Conservation (phyloP, 2,113 vertebrate species). For the Nothoprocta pentlandii region DNA sequence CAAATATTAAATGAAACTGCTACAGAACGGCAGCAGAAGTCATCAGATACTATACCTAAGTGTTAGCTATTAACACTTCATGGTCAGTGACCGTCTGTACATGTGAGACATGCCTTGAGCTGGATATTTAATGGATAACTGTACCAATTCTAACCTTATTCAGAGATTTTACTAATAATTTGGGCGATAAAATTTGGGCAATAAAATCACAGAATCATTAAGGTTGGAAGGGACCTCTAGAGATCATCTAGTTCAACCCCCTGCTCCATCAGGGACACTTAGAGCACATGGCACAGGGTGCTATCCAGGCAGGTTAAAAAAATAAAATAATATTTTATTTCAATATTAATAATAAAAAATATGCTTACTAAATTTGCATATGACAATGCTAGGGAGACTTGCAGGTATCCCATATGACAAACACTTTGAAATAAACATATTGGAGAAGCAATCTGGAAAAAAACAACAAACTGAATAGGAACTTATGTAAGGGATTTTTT, state of each 20-base stretch:
- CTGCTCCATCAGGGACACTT: too few relatives aligned
- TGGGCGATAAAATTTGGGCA: neutral
- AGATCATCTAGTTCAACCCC: too few relatives aligned
- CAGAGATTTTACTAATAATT: neutral
- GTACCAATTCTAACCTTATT: neutral
- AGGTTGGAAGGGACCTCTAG: neutral
- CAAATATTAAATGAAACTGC: neutral
- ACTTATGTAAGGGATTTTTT: neutral
- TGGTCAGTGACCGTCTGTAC: neutral
- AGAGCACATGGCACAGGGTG: too few relatives aligned
- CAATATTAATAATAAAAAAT: neutral
- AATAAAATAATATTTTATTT: too few relatives aligned
- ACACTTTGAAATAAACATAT: neutral
- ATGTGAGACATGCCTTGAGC: neutral
- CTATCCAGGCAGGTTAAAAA: too few relatives aligned
- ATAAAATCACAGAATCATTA: too few relatives aligned
- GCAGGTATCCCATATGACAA: neutral
- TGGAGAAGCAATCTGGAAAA: neutral
- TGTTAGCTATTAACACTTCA: neutral
- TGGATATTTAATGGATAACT: neutral
- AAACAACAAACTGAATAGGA: neutral
- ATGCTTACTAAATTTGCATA: neutral
- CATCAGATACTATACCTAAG: neutral
- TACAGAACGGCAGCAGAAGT: neutral
- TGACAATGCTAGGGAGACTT: neutral